Evolutionary conservation across 2,888 invertebrate species (phyloP), one percentile per base, ranked within the genome.

Genomic region (Pyralis farinalis): DNA sequence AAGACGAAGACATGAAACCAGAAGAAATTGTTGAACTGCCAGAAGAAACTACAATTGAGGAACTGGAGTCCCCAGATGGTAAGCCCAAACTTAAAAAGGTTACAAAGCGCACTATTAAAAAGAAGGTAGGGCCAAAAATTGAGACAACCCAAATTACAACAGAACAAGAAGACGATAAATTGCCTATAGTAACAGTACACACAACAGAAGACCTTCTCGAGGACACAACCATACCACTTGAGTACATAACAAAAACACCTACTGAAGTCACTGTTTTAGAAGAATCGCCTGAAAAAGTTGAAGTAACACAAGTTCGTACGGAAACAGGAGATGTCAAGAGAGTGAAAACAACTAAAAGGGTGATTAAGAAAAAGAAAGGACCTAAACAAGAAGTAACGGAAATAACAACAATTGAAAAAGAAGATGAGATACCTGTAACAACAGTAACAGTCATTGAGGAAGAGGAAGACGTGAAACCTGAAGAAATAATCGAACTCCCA

Each of bases 401-500:
- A 72, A 83, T 81, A 58, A 77, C 75, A 51, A 74, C 63, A 55
- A 55, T 71, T 47, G 71, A 45, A 60, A 78, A 67, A 53, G 63
- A 80, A 61, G 83, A 78, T 43, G 67, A 79, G 47, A 43, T 57
- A 29, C 65, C 66, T 1, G 55, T 62, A 46, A 70, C 67, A 0
- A 65, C 69, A 1, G 64, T 72, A 16, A 57, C 42, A 44, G 43
- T 51, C 0, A 47, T 42, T 0, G 55, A 60, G 20, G 40, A 49
- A 38, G 22, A 12, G 10, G 11, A 27, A 7, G 42, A 42, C 3
- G 7, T 11, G 0, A 1, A 12, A 10, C 29, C 20, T 12, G 29
- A 41, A 9, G 37, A 40, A 51, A 42, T 46, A 25, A 21, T 60
- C 67, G 47, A 65, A 25, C 34, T 47, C 1, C 46, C 73, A 0